phyloP scores from a whole-genome alignment of 2,888 invertebrate species.

The Escarpia spicata region DNA sequence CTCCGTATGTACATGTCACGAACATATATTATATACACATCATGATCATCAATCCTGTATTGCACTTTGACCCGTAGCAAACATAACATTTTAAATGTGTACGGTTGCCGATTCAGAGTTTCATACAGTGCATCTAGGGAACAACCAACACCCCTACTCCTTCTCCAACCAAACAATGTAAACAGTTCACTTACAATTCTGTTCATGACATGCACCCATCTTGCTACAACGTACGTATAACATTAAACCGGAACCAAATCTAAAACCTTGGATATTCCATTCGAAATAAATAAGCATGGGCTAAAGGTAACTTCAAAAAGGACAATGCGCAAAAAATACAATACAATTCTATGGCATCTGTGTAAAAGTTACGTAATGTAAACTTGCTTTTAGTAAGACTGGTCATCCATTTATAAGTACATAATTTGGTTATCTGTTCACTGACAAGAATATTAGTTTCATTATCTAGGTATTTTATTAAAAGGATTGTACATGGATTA shows the following conservation, averaged over 20 bases:
- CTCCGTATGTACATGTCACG: not conserved
- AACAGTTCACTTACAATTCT: not conserved
- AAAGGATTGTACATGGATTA: not conserved
- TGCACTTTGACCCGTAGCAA: not conserved
- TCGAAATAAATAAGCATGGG: not conserved
- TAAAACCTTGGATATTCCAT: not conserved
- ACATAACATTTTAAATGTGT: slow-evolving; percentile 7
- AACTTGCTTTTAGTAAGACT: not conserved
- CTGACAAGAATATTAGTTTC: not conserved
- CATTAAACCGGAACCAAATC: not conserved
- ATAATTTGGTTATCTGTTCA: not conserved
- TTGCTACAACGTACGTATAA: not conserved
- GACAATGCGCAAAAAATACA: not conserved
- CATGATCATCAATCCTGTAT: not conserved
- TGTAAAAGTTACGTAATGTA: not conserved
- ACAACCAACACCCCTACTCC: not conserved
- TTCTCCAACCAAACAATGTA: not conserved
- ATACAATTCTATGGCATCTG: not conserved
- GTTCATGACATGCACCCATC: not conserved
- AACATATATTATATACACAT: not conserved
- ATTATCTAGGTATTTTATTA: not conserved
- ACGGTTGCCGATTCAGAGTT: slow-evolving; percentile 1
- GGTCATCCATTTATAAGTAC: not conserved
- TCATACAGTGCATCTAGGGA: not conserved
- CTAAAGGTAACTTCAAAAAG: not conserved